phyloP scores from a whole-genome alignment of 2,888 invertebrate species.

The Rapana venosa region DNA sequence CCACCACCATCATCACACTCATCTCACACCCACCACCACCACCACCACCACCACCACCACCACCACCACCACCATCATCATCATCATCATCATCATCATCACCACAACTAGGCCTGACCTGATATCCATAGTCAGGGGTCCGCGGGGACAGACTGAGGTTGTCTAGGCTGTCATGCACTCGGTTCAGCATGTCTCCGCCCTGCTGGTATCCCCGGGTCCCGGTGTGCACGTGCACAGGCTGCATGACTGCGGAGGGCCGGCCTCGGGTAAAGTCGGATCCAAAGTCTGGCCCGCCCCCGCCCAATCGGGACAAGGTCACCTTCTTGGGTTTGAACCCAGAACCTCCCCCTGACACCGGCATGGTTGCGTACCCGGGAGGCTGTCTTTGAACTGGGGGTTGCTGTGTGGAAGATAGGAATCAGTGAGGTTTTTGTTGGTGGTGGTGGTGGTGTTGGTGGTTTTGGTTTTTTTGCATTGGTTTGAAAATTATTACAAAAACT shows the following conservation, averaged over 20 bases:
- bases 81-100: too few species aligned
- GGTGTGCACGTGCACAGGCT: conserved; percentile 43
- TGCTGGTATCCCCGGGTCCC: conserved; percentile 28
- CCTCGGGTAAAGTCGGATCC: conserved; percentile 58
- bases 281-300: conserved; percentile 66
- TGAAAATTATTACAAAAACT: too few species aligned
- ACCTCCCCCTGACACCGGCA: conserved; percentile 32
- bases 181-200: conserved; percentile 48
- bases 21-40: too few species aligned
- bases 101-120: conserved; percentile 5
- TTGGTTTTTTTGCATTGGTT: too few species aligned
- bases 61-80: too few species aligned
- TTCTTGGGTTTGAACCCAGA: conserved; percentile 65
- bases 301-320: conserved; percentile 63
- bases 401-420: conserved; percentile 10
- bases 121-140: conserved; percentile 47
- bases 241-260: conserved; percentile 4
- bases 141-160: conserved; percentile 53
- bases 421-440: not conserved
- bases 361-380: not conserved
- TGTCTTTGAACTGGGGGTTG: conserved; percentile 41
- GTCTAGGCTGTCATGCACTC: conserved; percentile 56
- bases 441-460: too few species aligned
- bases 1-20: too few species aligned
- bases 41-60: too few species aligned